Evolutionary conservation across 2,797 vertebrate genomes (phyloP), one percentile per base, ranked within the genome.

Genomic region (Glossophaga mutica): DNA sequence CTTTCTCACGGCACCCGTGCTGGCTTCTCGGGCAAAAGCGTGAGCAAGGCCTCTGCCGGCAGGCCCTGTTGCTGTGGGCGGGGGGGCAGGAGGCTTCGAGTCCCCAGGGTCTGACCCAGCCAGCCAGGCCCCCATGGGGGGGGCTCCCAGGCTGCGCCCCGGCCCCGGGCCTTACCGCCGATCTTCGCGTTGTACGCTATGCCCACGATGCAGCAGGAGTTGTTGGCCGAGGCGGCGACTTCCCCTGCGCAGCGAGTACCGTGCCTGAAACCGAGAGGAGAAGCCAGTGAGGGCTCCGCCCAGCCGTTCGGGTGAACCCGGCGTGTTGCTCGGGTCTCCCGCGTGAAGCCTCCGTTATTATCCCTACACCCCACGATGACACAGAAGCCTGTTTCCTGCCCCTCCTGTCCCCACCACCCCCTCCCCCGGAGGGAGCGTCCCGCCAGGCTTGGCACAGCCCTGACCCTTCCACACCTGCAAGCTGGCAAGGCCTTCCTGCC

Each of bases 111-210:
- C 74, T 3, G 57, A 22, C 46, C 26, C 0, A 0, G 5, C 8
- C 1, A 3, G 15, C 39, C 1, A 3, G 50, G 16, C 18, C 29
- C 29, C 55, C 67, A 19, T 9, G 21, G 71, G 73, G 26, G 0
- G 1, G 2, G 32, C 59, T 26, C 32, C 39, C 18, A 0, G 34
- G 68, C 70, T 18, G 59, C 4, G 2, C 0, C 11, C 59, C 11
- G 0, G 57, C 65, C 14, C 4, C 3, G 0, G 24, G 5, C 11
- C 98, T 98, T 98, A 99, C 99, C 99, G 98, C 99, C 98, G 0
- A 99, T 99, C 83, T 97, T 98, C 0, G 99, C 98, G n/a, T 99
- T 99, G 97, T 99, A 98, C 0, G 99, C 99, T 0, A 99, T 98
- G 96, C 99, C 99, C 98, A 99, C 99, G 73, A 99, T 98, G 96